phyloP scores from a whole-genome alignment of 2,113 vertebrate genomes.

The Caloenas nicobarica region DNA sequence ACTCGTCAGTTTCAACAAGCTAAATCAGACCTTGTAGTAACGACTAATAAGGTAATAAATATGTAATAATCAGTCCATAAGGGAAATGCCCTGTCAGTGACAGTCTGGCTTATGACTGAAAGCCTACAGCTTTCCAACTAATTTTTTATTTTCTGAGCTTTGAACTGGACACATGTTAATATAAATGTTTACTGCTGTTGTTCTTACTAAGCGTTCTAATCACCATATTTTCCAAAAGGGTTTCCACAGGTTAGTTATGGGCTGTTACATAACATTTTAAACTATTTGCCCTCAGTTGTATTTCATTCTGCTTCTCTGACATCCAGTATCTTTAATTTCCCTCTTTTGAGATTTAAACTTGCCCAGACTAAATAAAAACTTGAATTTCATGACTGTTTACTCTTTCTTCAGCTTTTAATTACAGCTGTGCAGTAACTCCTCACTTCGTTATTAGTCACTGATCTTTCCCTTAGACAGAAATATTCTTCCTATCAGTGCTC shows the following conservation, averaged over 20 bases:
- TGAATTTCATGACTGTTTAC: not conserved
- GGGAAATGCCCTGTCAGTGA: not conserved
- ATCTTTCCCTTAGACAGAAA: not conserved
- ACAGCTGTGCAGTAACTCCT: not conserved
- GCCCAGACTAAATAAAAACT: not conserved
- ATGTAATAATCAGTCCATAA: not conserved
- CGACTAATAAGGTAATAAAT: not conserved
- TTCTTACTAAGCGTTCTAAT: not conserved
- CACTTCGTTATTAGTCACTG: not conserved
- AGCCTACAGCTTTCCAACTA: not conserved
- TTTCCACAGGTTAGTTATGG: not conserved
- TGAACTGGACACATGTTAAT: not conserved
- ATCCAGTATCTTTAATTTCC: not conserved
- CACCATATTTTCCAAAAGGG: rapidly evolving
- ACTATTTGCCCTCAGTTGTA: not conserved
- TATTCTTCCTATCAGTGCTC: not conserved
- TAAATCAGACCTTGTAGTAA: not conserved
- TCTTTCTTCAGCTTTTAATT: not conserved
- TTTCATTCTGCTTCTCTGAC: not conserved
- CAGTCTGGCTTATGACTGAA: not conserved
- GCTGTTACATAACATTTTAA: not conserved
- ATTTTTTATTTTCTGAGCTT: not conserved
- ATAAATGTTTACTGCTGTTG: not conserved
- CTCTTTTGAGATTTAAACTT: not conserved
- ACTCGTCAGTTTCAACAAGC: not conserved